phyloP scores from a whole-genome alignment of 1,140 invertebrate species.

The Aphelinus certus region DNA sequence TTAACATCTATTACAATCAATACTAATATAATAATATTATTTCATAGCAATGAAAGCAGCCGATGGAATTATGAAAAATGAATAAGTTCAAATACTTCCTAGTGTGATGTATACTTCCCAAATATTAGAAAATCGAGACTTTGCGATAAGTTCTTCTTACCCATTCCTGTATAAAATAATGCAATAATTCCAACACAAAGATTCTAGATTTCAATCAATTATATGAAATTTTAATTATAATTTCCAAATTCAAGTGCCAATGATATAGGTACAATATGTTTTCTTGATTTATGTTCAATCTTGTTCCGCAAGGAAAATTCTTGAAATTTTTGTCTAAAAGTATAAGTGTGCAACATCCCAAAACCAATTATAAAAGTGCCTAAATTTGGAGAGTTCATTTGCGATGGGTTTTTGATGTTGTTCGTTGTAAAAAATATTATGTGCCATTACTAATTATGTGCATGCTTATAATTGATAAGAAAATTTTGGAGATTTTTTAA shows the following conservation, averaged over 20 bases:
- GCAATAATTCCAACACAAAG: constrained; percentile 30
- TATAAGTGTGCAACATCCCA: neutral
- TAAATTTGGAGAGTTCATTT: constrained; percentile 10
- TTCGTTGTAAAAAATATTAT: constrained; percentile 16
- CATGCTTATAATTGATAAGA: constrained; percentile 7
- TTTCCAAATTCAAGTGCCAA: constrained; percentile 18
- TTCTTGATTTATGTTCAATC: constrained; percentile 9
- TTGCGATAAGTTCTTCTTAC: constrained; percentile 41
- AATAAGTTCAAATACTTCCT: constrained; percentile 43
- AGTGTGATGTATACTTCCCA: constrained; percentile 35
- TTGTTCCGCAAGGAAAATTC: neutral
- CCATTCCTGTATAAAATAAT: constrained; percentile 46
- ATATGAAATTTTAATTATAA: neutral
- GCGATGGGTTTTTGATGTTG: constrained; percentile 17
- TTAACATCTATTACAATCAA: neutral
- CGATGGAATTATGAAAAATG: constrained; percentile 49
- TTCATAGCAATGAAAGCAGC: constrained; percentile 55
- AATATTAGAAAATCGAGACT: constrained; percentile 41
- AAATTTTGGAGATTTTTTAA: constrained; percentile 18
- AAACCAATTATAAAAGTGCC: constrained; percentile 28
- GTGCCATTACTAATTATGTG: constrained; percentile 32
- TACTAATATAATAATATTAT: constrained; percentile 24
- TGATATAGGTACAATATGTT: neutral
- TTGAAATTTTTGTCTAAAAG: neutral
- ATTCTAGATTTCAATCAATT: neutral